These are phyloP conservation scores for Ariopsis seemanni DNA, from an alignment of 2,113 vertebrate species.

Conservation along the genomic window DNA sequence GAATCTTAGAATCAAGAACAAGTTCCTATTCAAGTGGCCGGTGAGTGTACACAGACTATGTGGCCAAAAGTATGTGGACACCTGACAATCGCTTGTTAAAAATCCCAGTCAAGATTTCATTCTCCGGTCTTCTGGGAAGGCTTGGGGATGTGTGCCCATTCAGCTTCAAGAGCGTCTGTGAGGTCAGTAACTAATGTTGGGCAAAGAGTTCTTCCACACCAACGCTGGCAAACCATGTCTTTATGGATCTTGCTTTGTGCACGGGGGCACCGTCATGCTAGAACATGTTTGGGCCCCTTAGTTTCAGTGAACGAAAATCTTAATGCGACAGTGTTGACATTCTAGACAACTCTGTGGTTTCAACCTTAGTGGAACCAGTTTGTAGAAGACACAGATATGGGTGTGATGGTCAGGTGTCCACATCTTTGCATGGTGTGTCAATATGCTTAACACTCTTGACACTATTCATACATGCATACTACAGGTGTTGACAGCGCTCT, in stretches of 20 bases:
- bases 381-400: neutral
- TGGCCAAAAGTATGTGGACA: neutral
- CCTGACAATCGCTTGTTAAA: neutral
- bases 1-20: too few species aligned
- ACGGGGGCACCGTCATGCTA: neutral
- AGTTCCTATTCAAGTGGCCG: too few species aligned
- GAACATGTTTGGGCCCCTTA: neutral
- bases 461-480: neutral
- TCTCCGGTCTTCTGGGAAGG: neutral
- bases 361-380: neutral
- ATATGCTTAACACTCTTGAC: neutral
- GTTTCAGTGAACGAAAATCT: neutral
- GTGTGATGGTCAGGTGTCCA: neutral
- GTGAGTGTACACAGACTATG: too few species aligned
- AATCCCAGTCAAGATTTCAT: neutral
- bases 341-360: too few species aligned
- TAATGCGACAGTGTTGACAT: too few species aligned
- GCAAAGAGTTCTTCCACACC: neutral
- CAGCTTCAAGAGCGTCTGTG: neutral
- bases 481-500: neutral
- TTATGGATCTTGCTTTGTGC: neutral
- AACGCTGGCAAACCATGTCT: neutral
- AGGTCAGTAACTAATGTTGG: neutral
- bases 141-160: neutral
- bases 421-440: neutral